Conservation (phyloP, 1,140 invertebrate genomes). For the Drosophila melanogaster region DNA sequence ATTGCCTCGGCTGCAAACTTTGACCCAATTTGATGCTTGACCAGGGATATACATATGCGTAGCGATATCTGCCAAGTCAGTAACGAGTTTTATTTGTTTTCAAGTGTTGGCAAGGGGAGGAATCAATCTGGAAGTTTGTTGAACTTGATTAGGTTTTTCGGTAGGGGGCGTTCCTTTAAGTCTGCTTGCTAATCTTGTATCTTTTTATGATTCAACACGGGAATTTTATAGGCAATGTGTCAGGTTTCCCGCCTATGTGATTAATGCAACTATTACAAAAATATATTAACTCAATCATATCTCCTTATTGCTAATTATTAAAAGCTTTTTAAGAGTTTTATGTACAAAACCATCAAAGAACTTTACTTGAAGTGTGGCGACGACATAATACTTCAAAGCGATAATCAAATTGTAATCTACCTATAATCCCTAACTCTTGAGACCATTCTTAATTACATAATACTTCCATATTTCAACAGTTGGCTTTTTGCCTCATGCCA, state of each 20-base stretch:
- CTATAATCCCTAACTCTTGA: slow-evolving; percentile 9
- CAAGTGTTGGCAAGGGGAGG: background rate
- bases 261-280: too few species aligned
- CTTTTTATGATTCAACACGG: slow-evolving; percentile 10
- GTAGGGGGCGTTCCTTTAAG: slow-evolving; percentile 23
- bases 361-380: background rate
- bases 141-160: slow-evolving; percentile 40
- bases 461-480: slow-evolving; percentile 13
- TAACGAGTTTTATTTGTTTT: slow-evolving; percentile 34
- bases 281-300: too few species aligned
- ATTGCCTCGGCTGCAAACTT: slow-evolving; percentile 39
- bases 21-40: slow-evolving; percentile 39
- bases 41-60: slow-evolving; percentile 24
- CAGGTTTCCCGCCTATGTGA: slow-evolving; percentile 2
- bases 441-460: slow-evolving; percentile 63
- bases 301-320: too few species aligned
- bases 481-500: slow-evolving; percentile 40
- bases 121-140: slow-evolving; percentile 29
- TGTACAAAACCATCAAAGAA: too few species aligned
- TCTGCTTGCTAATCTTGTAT: slow-evolving; percentile 7
- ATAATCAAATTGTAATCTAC: slow-evolving; percentile 25
- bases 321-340: too few species aligned
- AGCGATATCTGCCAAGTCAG: slow-evolving; percentile 41
- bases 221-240: slow-evolving; percentile 10
- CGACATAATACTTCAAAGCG: background rate